Evolutionary conservation across 2,113 vertebrate species (phyloP), one percentile per base, ranked within the genome.

Genomic region (Telmatochromis brachygnathus): DNA sequence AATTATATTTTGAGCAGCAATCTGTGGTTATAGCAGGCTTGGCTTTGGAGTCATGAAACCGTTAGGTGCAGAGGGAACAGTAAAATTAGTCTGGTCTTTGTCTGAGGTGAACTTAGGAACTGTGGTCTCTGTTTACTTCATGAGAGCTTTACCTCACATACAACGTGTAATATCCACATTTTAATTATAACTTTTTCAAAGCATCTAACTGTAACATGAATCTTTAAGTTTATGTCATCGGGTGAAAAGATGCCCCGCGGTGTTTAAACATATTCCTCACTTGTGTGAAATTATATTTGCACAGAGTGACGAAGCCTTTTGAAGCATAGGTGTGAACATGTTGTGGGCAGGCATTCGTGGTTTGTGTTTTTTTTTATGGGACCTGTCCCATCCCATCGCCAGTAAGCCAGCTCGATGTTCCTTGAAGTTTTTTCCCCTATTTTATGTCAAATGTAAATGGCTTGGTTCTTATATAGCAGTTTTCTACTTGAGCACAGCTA

Each of bases 321-420:
- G 79, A 87, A 81, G 68, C 8, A 56, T 79, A 92, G 92, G 88
- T 93, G 92, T 87, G 84, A 91, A 93, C 91, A 91, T 82, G 53
- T 35, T 79, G 83, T 87, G 49, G 49, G 73, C 91, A 83, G 84
- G 79, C 79, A 55, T 62, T 39, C 4, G 56, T 60, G 85, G 77
- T 89, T 94, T 89, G 81, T 55, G 80, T 70, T 75, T 77, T 92
- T 45, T 47, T 85, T 90, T 85, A 70, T 45, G 91, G 91, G 89
- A 88, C 17, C 7, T 47, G 3, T 82, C 86, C 86, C 92, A 87
- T 85, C 21, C 10, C 33, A 81, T 19, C 28, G 10, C 90, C 37
- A 15, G 65, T 26, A 26, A 45, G 21, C 37, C 92, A 93, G 88
- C 90, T 93, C 83, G 2, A 84, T 39, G 37, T 55, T 62, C 6